A percentile compares a stretch with the other conserved stretches of the same genome.
phyloP scores from a whole-genome alignment of 2,888 invertebrate genomes.

The Lasiommata megera region DNA sequence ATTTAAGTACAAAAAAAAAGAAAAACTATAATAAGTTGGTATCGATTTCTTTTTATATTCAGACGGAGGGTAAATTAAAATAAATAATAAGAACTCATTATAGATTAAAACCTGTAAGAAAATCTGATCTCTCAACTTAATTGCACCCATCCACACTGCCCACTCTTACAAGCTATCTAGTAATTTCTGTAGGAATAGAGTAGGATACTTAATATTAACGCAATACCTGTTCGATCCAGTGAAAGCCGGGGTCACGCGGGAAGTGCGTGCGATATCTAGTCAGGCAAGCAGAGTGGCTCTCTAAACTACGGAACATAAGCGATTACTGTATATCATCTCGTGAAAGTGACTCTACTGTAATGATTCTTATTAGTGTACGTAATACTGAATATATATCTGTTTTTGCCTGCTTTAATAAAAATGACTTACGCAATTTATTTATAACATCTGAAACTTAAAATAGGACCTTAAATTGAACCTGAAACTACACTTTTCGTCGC shows the following conservation, averaged over 20 bases:
- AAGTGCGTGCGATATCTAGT: constrained; percentile 47
- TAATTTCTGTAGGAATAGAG: not conserved
- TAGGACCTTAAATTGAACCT: too few species aligned
- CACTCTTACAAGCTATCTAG: not conserved
- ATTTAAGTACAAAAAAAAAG: too few species aligned
- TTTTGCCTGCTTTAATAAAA: too few species aligned
- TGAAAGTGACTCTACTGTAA: constrained; percentile 40
- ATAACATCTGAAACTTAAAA: too few species aligned
- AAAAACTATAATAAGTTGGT: too few species aligned
- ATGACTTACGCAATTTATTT: too few species aligned
- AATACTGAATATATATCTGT: too few species aligned
- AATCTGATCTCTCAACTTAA: not conserved
- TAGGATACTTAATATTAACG: not conserved
- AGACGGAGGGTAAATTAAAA: too few species aligned
- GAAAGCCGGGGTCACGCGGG: constrained; percentile 45
- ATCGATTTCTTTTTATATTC: too few species aligned
- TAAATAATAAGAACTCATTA: too few species aligned
- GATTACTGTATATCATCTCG: constrained; percentile 44
- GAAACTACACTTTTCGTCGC: too few species aligned
- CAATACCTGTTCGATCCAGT: constrained; percentile 15
- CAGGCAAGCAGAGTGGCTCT: constrained; percentile 36
- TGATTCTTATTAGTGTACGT: not conserved
- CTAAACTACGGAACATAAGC: constrained; percentile 40
- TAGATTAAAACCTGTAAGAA: not conserved
- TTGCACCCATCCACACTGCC: not conserved